Conservation (phyloP, 2,797 vertebrate species). For the Xenentodon cancila region DNA sequence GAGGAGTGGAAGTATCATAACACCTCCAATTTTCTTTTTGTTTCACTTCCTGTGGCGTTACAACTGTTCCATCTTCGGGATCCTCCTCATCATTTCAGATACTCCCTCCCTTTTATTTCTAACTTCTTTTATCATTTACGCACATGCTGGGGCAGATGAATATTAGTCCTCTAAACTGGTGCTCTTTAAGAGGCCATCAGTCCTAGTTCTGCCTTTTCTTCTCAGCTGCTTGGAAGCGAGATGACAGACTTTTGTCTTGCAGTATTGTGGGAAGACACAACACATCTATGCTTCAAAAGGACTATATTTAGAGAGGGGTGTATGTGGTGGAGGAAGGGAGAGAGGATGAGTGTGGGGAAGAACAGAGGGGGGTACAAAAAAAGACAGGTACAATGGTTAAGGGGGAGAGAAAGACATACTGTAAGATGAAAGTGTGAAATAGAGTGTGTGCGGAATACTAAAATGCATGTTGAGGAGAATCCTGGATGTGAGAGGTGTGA, state of each 20-base stretch:
- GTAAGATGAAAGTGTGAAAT: no score
- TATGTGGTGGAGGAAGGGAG: conserved; percentile 14
- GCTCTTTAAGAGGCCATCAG: conserved; percentile 65
- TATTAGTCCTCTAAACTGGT: conserved; percentile 65
- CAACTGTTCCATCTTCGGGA: conserved; percentile 25
- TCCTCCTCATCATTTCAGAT: conserved; percentile 22
- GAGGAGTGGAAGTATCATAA: conserved; percentile 75
- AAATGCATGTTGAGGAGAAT: no score
- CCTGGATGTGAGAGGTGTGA: no score
- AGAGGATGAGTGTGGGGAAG: background rate
- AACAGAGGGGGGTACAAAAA: conserved; percentile 16
- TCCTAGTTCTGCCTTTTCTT: conserved; percentile 63
- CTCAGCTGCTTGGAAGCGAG: conserved; percentile 60
- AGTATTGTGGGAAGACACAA: conserved; percentile 72
- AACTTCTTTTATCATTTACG: conserved; percentile 38
- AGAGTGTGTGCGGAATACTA: no score
- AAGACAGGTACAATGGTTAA: no score
- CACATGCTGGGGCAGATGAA: conserved; percentile 59
- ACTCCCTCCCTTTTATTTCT: conserved; percentile 1
- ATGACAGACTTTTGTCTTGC: conserved; percentile 81
- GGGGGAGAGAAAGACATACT: no score
- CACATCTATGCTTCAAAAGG: conserved; percentile 75
- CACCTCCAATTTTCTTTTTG: conserved; percentile 28
- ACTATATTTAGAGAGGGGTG: conserved; percentile 78
- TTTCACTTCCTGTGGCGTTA: conserved; percentile 16